Conservation (phyloP, 1,140 invertebrate genomes). For the Drosophila ironensis region DNA sequence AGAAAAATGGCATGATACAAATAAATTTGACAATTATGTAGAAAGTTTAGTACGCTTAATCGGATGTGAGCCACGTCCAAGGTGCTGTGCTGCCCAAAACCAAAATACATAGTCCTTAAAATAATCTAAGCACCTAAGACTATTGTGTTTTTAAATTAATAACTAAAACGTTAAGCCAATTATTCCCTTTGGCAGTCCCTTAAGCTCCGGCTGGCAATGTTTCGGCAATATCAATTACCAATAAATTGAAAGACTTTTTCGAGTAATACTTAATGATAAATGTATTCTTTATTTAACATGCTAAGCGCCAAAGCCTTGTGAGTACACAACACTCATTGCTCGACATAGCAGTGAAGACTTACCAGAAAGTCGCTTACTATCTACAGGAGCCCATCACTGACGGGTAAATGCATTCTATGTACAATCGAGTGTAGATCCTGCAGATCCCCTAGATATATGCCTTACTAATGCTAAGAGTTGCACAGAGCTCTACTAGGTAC, state of each 20-base stretch:
- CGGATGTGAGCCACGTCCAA: conserved; percentile 22
- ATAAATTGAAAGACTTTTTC: conserved; percentile 35
- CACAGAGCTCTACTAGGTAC: conserved; percentile 40
- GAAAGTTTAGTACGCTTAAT: conserved; percentile 17
- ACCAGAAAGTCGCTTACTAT: conserved; percentile 27
- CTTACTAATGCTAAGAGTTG: conserved; percentile 43
- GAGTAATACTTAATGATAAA: conserved; percentile 31
- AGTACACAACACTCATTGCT: conserved; percentile 34
- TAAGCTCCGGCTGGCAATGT: background rate
- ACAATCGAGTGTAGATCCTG: too few species aligned
- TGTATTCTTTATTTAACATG: conserved; percentile 58
- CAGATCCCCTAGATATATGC: conserved; percentile 35
- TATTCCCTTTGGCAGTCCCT: background rate
- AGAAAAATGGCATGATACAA: conserved; percentile 27
- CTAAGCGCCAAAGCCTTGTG: conserved; percentile 48
- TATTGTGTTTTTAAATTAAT: background rate
- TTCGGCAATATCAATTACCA: conserved; percentile 34
- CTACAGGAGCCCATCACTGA: conserved; percentile 34
- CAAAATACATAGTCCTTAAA: background rate
- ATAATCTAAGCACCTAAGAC: conserved; percentile 6
- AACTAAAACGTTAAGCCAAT: background rate
- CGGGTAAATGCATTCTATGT: conserved; percentile 40
- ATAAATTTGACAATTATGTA: conserved; percentile 18
- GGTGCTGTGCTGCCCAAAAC: conserved; percentile 26
- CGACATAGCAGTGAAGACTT: conserved; percentile 41